phyloP scores from a whole-genome alignment of 2,113 vertebrate species.

The Thunnus thynnus region DNA sequence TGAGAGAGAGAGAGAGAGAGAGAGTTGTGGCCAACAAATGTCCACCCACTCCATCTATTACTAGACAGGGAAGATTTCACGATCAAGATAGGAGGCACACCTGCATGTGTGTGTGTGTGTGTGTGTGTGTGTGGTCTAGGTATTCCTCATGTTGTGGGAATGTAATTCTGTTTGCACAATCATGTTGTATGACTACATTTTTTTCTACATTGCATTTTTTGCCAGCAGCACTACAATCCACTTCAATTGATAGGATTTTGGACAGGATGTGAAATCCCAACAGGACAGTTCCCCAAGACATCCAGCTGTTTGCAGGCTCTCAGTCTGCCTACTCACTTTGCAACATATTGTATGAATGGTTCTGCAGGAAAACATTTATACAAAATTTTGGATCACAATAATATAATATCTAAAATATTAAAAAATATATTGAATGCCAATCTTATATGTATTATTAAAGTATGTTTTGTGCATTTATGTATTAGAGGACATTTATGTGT shows the following conservation, averaged over 20 bases:
- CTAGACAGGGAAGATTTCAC: neutral
- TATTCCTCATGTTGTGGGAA: too few species aligned
- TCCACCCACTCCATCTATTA: neutral
- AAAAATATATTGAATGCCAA: too few species aligned
- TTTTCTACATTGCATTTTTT: neutral
- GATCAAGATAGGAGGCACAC: fast-evolving
- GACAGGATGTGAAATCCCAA: conserved; percentile 27
- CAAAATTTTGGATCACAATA: neutral
- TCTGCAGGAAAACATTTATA: neutral
- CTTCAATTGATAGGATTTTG: neutral
- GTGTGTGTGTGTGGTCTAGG: too few species aligned
- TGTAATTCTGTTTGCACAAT: too few species aligned
- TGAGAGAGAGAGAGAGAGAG: too few species aligned
- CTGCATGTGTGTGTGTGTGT: too few species aligned
- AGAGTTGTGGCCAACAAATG: neutral
- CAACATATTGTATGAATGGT: neutral
- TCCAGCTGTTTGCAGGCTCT: neutral
- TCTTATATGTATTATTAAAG: neutral
- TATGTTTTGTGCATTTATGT: too few species aligned
- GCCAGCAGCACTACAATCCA: conserved; percentile 12
- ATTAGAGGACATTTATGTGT: too few species aligned
- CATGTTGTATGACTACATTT: neutral
- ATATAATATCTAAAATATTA: neutral
- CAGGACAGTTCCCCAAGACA: neutral
- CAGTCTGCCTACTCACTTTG: neutral